These are phyloP conservation scores for Hydrolagus affinis DNA, from an alignment of 2,113 vertebrate species.

Conservation along the genomic window DNA sequence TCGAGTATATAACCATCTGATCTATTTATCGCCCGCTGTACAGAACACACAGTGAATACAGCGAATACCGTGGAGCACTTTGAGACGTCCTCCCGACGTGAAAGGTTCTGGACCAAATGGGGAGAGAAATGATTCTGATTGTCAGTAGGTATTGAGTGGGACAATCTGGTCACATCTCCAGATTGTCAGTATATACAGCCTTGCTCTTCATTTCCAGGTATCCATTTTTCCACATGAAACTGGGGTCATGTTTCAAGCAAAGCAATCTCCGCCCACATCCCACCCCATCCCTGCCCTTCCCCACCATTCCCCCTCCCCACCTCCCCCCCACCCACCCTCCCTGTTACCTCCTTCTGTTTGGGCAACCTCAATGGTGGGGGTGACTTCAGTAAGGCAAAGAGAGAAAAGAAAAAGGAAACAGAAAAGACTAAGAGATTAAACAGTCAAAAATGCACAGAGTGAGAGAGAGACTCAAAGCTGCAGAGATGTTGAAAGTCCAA, in stretches of 20 bases:
- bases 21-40: too few species aligned
- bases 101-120: too few species aligned
- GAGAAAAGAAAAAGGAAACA: conserved; percentile 50
- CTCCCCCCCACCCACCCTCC: conserved; percentile 39
- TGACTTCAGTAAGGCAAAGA: conserved; percentile 61
- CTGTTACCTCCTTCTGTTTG: conserved; percentile 66
- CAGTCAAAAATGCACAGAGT: neutral
- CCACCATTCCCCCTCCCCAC: neutral
- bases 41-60: too few species aligned
- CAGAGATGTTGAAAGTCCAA: neutral
- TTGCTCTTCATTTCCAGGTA: neutral
- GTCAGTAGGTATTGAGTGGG: neutral
- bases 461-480: neutral
- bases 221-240: neutral
- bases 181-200: conserved; percentile 11
- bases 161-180: neutral
- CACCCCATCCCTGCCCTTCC: neutral
- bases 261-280: neutral
- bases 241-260: neutral
- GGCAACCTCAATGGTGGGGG: conserved; percentile 76
- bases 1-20: too few species aligned
- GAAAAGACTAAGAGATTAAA: conserved; percentile 32
- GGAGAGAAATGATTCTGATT: neutral
- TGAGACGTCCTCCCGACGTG: too few species aligned
- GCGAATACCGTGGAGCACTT: too few species aligned